Evolutionary conservation across 2,113 vertebrate species (phyloP), one percentile per base, ranked within the genome.

Genomic region (Tupaia chinensis): DNA sequence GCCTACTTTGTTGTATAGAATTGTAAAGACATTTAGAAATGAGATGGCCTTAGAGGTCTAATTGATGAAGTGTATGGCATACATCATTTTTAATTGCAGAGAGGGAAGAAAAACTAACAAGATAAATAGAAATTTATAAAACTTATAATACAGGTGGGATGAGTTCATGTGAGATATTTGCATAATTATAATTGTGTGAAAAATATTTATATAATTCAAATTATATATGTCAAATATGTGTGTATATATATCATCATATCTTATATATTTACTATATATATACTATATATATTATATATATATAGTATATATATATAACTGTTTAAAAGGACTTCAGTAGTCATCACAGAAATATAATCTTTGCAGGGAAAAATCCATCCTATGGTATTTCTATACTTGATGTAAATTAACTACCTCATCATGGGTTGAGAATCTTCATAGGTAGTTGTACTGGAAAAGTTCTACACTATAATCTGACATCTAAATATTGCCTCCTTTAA

Each of bases 51-150:
- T 20, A 73, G 56, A 94, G 29, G 27, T 80, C 72, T 70, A 87
- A 81, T 66, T 56, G 25, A 91, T 70, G 4, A 9, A 82, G 90
- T 70, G 29, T 54, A 86, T 9, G 27, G 20, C 11, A 58, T 56
- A 56, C 11, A 56, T 68, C 63, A 89, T n/a, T 90, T 90, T 82
- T 80, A 95, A 81, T 34, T 85, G 19, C n/a, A 93, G 12, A 92
- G 93, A 94, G 63, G 8, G 27, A 83, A 86, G 16, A 68, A 94
- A 77, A 91, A 92, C 56, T 58, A 95, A 85, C 19, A 79, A 63
- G 29, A 91, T 54, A 82, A 91, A 56, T 6, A 79, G 15, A 14
- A 90, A 95, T 83, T 93, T 89, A 70, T 89, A 14, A 93, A 95
- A 89, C 34, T 92, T 76, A 68, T 16, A 69, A 63, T 79, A 63